A percentile compares a stretch with the other conserved stretches of the same genome.
Conservation (phyloP, 2,113 vertebrate genomes). For the Ranitomeya imitator region DNA sequence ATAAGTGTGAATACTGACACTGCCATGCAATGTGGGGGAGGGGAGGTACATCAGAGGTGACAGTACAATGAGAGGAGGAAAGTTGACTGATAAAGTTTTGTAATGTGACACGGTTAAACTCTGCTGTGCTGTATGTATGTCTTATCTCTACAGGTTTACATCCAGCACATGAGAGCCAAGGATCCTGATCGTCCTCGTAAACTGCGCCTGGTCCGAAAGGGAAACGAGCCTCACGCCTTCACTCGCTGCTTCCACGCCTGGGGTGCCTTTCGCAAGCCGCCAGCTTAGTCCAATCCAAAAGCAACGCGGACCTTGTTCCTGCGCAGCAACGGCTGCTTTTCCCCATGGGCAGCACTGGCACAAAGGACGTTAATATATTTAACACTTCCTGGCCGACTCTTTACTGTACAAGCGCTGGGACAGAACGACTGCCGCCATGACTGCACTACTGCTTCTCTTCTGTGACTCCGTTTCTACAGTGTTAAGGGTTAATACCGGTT, state of each 20-base stretch:
- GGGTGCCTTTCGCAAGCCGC: conserved; percentile 86
- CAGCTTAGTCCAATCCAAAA: conserved; percentile 65
- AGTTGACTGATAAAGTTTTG: too few relatives aligned
- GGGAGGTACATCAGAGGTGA: too few relatives aligned
- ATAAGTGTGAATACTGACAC: too few relatives aligned
- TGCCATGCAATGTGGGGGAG: too few relatives aligned
- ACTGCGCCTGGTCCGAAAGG: conserved; percentile 93
- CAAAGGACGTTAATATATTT: conserved; percentile 3
- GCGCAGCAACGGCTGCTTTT: accelerated
- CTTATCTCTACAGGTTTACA: conserved; percentile 83
- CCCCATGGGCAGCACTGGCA: accelerated
- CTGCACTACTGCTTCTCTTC: not conserved
- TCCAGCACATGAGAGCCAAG: conserved; percentile 95
- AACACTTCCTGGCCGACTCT: not conserved
- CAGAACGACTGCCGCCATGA: not conserved
- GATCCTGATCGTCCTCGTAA: conserved; percentile 81
- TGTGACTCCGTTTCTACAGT: conserved; percentile 19
- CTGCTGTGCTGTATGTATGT: too few relatives aligned
- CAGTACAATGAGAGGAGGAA: too few relatives aligned
- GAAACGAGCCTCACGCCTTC: conserved; percentile 92
- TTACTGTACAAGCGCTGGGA: not conserved
- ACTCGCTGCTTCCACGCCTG: conserved; percentile 96
- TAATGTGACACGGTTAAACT: too few relatives aligned
- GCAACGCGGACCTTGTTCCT: not conserved
- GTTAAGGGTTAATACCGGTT: conserved; percentile 6